These are phyloP conservation scores for Dyspetes luteomarginatus DNA, from an alignment of 2,888 invertebrate species.

Conservation along the genomic window DNA sequence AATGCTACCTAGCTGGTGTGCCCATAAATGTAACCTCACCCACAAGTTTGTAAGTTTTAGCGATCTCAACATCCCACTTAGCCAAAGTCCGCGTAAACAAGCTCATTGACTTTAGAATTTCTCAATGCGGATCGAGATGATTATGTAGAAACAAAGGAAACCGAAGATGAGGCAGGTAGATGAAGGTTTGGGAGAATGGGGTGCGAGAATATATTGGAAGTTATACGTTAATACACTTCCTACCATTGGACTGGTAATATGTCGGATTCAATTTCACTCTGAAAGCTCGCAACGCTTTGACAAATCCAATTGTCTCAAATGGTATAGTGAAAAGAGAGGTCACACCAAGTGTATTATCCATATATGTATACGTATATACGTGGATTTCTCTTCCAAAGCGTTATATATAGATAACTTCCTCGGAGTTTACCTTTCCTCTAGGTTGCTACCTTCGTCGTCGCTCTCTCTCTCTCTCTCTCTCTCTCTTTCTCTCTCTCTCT, in stretches of 20 bases:
- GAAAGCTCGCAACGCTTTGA: slow-evolving; percentile 57
- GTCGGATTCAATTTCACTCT: slow-evolving; percentile 62
- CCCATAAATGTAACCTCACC: too few species aligned
- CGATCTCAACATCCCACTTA: too few species aligned
- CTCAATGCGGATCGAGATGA: too few species aligned
- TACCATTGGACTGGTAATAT: slow-evolving; percentile 44
- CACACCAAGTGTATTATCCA: slow-evolving; percentile 6
- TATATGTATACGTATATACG: not conserved
- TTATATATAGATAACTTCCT: slow-evolving; percentile 34
- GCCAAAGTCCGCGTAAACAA: too few species aligned
- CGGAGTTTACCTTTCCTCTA: not conserved
- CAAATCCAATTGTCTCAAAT: slow-evolving; percentile 62
- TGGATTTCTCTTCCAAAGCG: slow-evolving; percentile 24
- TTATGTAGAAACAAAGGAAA: not conserved
- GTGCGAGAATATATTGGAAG: slow-evolving; percentile 36
- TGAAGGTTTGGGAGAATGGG: not conserved
- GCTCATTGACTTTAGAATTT: too few species aligned
- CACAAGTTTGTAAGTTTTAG: too few species aligned
- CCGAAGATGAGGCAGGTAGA: not conserved
- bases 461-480: slow-evolving; percentile 20
- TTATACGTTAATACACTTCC: slow-evolving; percentile 34
- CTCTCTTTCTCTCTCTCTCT: not conserved
- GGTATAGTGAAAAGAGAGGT: slow-evolving; percentile 28
- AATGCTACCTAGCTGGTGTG: too few species aligned
- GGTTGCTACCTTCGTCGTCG: not conserved